Conservation (phyloP, 2,797 vertebrate genomes). For the Squalus acanthias region DNA sequence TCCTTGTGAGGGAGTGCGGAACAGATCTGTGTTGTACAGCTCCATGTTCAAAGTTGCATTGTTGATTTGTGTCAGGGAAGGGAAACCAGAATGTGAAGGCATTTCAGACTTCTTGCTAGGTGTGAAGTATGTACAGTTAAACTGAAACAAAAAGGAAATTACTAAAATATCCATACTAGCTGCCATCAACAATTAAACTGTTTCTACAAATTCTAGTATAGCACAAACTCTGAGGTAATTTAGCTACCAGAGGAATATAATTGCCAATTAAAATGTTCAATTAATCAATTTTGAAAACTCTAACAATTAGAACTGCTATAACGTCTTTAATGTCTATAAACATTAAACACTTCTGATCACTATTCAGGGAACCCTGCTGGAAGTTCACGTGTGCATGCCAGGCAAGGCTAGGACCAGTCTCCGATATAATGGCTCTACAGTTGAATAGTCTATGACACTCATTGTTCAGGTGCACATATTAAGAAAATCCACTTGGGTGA, state of each 20-base stretch:
- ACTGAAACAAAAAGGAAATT: constrained; percentile 59
- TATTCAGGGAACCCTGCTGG: not conserved
- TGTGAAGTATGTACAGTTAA: constrained; percentile 76
- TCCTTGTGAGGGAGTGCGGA: constrained; percentile 56
- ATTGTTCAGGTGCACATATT: not conserved
- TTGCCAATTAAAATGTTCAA: not conserved
- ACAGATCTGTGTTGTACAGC: constrained; percentile 68
- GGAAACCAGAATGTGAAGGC: constrained; percentile 42
- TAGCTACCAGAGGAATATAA: not conserved
- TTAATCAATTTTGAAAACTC: not conserved
- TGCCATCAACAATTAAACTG: not conserved
- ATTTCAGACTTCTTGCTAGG: constrained; percentile 44
- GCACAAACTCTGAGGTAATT: not conserved
- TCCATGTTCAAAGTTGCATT: constrained; percentile 82
- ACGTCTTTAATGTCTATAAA: not conserved
- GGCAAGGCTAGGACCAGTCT: not conserved
- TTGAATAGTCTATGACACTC: no score
- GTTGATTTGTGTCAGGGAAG: constrained; percentile 48
- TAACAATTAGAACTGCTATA: not conserved
- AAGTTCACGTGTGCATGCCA: not conserved
- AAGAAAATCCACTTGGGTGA: not conserved
- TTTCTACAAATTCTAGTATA: not conserved
- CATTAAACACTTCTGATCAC: not conserved
- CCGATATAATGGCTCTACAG: not conserved
- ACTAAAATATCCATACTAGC: not conserved